Conservation (phyloP, 2,113 vertebrate genomes). For the Mystacornis crossleyi region DNA sequence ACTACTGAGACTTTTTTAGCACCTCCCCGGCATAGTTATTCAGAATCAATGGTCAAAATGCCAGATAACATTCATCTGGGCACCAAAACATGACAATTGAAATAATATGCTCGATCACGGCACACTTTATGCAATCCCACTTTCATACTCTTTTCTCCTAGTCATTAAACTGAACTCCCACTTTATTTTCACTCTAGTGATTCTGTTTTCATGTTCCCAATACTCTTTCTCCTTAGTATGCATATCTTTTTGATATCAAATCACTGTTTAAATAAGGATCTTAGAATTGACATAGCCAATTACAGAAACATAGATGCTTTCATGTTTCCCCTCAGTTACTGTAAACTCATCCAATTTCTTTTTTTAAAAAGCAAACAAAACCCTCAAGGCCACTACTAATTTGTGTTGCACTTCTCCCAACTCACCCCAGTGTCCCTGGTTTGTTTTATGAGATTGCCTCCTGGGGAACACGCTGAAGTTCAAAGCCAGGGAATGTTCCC, state of each 20-base stretch:
- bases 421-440: neutral
- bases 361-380: slow-evolving; percentile 10
- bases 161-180: neutral
- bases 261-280: neutral
- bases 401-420: neutral
- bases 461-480: neutral
- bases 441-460: slow-evolving; percentile 31
- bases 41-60: neutral
- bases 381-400: neutral
- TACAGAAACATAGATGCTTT: neutral
- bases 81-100: neutral
- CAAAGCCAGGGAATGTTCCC: slow-evolving; percentile 46
- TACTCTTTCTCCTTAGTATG: neutral
- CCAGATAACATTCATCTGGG: neutral
- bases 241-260: neutral
- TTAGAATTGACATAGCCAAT: neutral
- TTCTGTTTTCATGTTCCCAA: neutral
- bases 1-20: neutral
- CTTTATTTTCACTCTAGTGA: neutral
- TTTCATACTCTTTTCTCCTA: neutral
- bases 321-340: neutral
- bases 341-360: neutral
- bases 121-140: neutral
- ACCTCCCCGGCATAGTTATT: neutral
- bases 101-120: neutral